These are phyloP conservation scores for Pyrrhia umbra DNA, from an alignment of 2,888 invertebrate genomes.

Conservation along the genomic window DNA sequence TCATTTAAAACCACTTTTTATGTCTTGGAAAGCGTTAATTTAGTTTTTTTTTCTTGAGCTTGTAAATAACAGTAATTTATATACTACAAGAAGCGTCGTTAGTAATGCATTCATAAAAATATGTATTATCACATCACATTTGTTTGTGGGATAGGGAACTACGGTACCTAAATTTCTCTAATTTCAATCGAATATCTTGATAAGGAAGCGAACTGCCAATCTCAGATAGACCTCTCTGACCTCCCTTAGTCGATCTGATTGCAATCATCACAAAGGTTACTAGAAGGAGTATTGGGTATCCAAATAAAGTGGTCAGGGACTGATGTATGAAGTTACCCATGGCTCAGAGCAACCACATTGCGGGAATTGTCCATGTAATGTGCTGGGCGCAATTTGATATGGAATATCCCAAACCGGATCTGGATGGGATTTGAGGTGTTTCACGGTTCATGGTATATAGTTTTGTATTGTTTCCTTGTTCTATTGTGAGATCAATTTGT, in stretches of 20 bases:
- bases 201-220: constrained; percentile 64
- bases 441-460: constrained; percentile 51
- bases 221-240: constrained; percentile 22
- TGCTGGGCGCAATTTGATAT: constrained; percentile 59
- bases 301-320: constrained; percentile 33
- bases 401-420: constrained; percentile 51
- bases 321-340: constrained; percentile 64
- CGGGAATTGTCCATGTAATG: constrained; percentile 62
- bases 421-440: constrained; percentile 43
- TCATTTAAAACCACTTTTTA: constrained; percentile 10
- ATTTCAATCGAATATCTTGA: constrained; percentile 71
- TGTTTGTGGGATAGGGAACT: constrained; percentile 16
- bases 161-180: constrained; percentile 62
- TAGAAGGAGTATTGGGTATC: constrained; percentile 18
- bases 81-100: not conserved
- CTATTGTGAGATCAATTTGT: constrained; percentile 37
- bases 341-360: constrained; percentile 70
- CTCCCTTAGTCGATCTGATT: constrained; percentile 1
- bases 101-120: too few relatives aligned
- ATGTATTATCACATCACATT: constrained; percentile 18
- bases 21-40: constrained; percentile 9
- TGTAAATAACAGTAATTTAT: too few relatives aligned
- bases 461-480: constrained; percentile 47
- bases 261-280: constrained; percentile 1
- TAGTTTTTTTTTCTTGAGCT: not conserved